These are phyloP conservation scores for Sebastes dallii DNA, from an alignment of 2,797 vertebrate genomes.

Conservation along the genomic window DNA sequence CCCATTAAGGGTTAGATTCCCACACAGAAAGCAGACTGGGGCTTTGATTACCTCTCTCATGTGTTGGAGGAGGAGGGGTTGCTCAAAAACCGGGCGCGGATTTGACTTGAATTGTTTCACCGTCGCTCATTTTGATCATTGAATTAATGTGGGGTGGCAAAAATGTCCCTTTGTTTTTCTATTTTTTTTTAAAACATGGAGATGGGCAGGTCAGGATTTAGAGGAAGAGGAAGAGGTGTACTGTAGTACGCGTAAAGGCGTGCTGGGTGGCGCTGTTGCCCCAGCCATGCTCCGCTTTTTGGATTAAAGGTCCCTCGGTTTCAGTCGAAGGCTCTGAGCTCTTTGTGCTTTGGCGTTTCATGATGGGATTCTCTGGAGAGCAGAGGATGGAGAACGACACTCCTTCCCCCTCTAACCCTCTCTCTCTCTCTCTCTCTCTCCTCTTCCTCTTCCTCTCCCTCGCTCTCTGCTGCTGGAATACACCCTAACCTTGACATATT, in stretches of 20 bases:
- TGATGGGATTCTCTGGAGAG: constrained; percentile 82
- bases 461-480: constrained; percentile 58
- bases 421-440: constrained; percentile 24
- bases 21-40: constrained; percentile 45
- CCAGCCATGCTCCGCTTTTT: constrained; percentile 43
- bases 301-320: constrained; percentile 72
- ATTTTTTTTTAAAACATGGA: background rate
- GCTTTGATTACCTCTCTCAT: constrained; percentile 61
- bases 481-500: constrained; percentile 79
- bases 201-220: constrained; percentile 39
- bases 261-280: constrained; percentile 78
- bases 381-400: constrained; percentile 78
- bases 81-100: background rate
- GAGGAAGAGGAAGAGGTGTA: constrained; percentile 11
- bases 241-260: constrained; percentile 8
- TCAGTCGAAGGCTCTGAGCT: constrained; percentile 75
- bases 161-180: constrained; percentile 8
- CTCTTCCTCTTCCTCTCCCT: constrained; percentile 23
- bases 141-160: constrained; percentile 31
- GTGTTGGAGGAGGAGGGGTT: background rate
- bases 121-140: constrained; percentile 63
- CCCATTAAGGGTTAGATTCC: constrained; percentile 67
- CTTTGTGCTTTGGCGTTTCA: constrained; percentile 78
- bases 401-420: constrained; percentile 66
- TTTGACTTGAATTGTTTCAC: constrained; percentile 35